phyloP scores from a whole-genome alignment of 2,888 invertebrate species.

The Ctena decussata region DNA sequence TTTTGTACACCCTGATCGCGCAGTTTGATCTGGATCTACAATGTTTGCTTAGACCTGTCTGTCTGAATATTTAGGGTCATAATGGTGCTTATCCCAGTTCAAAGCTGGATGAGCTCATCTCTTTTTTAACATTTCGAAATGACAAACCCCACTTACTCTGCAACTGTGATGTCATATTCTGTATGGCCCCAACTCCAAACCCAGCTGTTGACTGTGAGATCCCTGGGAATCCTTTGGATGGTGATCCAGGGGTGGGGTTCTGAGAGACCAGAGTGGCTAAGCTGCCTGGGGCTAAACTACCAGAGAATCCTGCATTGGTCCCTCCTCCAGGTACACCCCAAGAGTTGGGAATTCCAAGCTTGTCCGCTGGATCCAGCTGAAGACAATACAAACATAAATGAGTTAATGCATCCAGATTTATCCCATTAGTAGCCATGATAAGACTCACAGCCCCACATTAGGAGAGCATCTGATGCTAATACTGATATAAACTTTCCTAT shows the following conservation, averaged over 20 bases:
- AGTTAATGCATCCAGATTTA: too few relatives aligned
- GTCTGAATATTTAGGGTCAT: too few relatives aligned
- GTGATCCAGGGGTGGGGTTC: constrained; percentile 81
- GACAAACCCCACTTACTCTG: constrained; percentile 81
- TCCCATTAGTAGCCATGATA: too few relatives aligned
- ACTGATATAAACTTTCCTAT: too few relatives aligned
- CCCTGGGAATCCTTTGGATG: constrained; percentile 82
- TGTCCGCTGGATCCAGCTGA: constrained; percentile 68
- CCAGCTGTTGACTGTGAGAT: constrained; percentile 61
- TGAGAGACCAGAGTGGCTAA: constrained; percentile 50
- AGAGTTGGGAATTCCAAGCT: constrained; percentile 71
- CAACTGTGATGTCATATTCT: constrained; percentile 81
- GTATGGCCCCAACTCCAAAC: constrained; percentile 71
- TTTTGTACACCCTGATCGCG: too few relatives aligned
- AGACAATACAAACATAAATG: constrained; percentile 3
- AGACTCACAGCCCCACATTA: too few relatives aligned
- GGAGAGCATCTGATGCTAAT: too few relatives aligned
- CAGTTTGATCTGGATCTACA: too few relatives aligned
- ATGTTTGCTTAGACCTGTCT: too few relatives aligned
- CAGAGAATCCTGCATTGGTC: constrained; percentile 70
- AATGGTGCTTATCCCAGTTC: too few relatives aligned
- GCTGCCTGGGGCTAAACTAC: constrained; percentile 57
- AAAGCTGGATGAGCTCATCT: too few relatives aligned
- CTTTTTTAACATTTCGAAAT: too few relatives aligned
- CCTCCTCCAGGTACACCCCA: constrained; percentile 69